Evolutionary conservation across 2,113 vertebrate genomes (phyloP).

Genomic region (Peromyscus leucopus): DNA sequence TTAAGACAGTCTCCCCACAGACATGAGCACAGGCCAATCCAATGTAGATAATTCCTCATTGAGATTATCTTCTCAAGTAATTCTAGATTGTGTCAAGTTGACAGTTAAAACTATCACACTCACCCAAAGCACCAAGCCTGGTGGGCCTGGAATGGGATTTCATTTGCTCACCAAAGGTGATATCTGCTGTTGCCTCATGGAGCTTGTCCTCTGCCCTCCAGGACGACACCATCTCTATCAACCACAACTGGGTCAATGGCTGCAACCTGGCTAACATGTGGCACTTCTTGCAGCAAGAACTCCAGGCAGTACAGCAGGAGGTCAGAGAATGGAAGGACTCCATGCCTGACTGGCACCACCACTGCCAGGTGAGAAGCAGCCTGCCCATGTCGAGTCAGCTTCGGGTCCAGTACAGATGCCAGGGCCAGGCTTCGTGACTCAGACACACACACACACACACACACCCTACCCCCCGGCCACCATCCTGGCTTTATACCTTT

Average conservation of each 20-base stretch:
- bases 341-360: constrained; percentile 95
- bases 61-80: not conserved
- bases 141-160: not conserved
- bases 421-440: not conserved
- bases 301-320: constrained; percentile 93
- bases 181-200: not conserved
- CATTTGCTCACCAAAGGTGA: constrained; percentile 82
- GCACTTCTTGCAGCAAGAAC: constrained; percentile 95
- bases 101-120: not conserved
- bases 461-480: no score
- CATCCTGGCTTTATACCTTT: not conserved
- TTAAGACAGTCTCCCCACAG: not conserved
- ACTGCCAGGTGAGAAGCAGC: constrained; percentile 93
- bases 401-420: no score
- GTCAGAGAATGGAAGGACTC: constrained; percentile 92
- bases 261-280: constrained; percentile 96
- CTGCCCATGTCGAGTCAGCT: not conserved
- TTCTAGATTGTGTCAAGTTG: not conserved
- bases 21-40: not conserved
- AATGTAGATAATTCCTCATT: not conserved
- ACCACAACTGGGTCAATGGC: constrained; percentile 99
- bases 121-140: not conserved
- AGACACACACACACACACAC: not conserved
- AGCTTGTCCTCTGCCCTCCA: constrained; percentile 73
- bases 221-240: constrained; percentile 99